Base-by-base conservation (phyloP, 1,140 invertebrate species). In the Calephelis nemesis region DNA sequence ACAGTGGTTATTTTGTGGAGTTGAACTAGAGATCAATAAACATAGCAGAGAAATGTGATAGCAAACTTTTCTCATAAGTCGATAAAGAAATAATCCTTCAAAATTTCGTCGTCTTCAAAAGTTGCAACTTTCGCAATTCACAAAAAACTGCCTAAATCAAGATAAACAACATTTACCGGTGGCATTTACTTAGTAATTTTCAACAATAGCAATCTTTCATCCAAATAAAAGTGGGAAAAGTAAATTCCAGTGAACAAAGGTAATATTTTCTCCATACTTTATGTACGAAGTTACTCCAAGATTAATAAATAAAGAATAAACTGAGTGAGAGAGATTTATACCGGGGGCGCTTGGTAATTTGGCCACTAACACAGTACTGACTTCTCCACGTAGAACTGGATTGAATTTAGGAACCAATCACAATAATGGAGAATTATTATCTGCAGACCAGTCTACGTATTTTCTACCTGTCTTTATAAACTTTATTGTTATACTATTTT, bases 221-320 rank as follows among this genome's bases (percentile, higher is more conserved):
- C 42, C 15, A 39, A 60, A 60, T 60, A 60, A 60, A 60, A 60
- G 10, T n/a, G 10, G 54, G 30, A 60, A 39, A 60, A 30, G 12
- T 15, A 60, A 12, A 40, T 60, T 60, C 30, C 54, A 60, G 54
- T 60, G 54, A 54, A 65, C 64, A 54, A 65, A 40, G 42, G 39
- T 40, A 40, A 65, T 65, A 52, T 65, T 42, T 65, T 52, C 12
- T 13, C 54, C 45, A 66, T 47, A 60, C n/a, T 66, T 66, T 66
- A 66, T 54, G 50, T 54, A 66, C 39, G 52, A 66, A 54, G 50
- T 66, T 66, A 52, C 47, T 45, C 47, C 42, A 12, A 47, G 62
- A 66, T 58, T 50, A 58, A 63, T 63, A 66, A 66, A 66, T 66
- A 66, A 52, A 10, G 52, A 52, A 52, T 58, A 52, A 66, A 42